phyloP scores from a whole-genome alignment of 2,797 vertebrate species.

The Tachyglossus aculeatus region DNA sequence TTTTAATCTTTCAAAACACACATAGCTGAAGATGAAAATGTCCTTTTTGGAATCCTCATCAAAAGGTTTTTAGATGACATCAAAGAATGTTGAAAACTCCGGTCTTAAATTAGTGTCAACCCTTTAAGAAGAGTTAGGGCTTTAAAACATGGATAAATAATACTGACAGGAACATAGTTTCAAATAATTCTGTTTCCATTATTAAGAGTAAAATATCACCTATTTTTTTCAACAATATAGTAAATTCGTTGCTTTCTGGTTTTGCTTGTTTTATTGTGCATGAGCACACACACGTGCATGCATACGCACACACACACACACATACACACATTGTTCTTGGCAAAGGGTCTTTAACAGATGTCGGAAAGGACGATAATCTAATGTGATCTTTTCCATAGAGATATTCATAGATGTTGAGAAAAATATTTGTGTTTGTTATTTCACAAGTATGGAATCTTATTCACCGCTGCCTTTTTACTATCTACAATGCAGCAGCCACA shows the following conservation, averaged over 20 bases:
- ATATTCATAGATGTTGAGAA: neutral
- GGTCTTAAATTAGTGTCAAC: slow-evolving; percentile 68
- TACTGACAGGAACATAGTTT: slow-evolving; percentile 3
- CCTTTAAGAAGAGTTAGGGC: slow-evolving; percentile 54
- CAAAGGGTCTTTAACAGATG: neutral
- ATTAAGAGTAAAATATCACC: slow-evolving; percentile 24
- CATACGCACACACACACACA: too few species aligned
- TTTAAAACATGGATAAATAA: slow-evolving; percentile 31
- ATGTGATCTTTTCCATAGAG: neutral
- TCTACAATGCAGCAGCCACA: neutral
- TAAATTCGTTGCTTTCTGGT: neutral
- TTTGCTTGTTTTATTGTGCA: slow-evolving; percentile 7
- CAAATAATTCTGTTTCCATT: neutral
- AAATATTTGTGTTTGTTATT: slow-evolving; percentile 32
- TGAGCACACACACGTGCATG: slow-evolving; percentile 8
- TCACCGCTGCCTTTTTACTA: neutral
- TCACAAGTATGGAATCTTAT: neutral
- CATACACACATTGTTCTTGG: neutral
- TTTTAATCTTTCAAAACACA: slow-evolving; percentile 82
- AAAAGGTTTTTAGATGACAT: slow-evolving; percentile 83
- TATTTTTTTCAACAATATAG: neutral
- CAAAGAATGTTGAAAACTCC: slow-evolving; percentile 71
- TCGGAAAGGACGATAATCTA: neutral
- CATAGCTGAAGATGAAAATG: slow-evolving; percentile 77
- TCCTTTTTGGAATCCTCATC: slow-evolving; percentile 75